Evolutionary conservation across 2,888 invertebrate genomes (phyloP), one percentile per base, ranked within the genome.

Genomic region (Machimus atricapillus): DNA sequence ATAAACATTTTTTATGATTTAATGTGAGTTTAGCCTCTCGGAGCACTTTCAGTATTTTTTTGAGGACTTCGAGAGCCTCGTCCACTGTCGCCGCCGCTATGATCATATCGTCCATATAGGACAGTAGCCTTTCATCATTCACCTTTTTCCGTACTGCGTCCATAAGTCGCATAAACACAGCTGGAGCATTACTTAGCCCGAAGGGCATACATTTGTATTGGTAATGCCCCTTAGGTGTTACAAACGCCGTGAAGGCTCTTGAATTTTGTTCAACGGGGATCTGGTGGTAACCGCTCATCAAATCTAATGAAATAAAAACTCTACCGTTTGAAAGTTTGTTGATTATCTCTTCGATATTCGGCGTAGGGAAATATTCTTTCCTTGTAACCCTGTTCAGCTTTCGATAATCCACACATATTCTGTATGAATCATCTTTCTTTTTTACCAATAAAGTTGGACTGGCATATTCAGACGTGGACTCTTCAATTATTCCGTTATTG

Each of bases 51-150:
- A 78, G 9, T 8, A 78, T 5, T 1, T 16, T 40, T 37, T 78
- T 40, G 58, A 87, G 19, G 19, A 87, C 31, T 1, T 66, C n/a
- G 0, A 85, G 14, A 16, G 56, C 37, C 14, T 87, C 85, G 27
- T 87, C 19, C 40, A 43, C 8, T n/a, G 85, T 77, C 34, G 34
- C 14, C 31, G 87, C 77, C n/a, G 66, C 16, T 8, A 85, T 78
- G 14, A 87, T 2, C 40, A 76, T 43, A 40, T 87, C 85, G n/a
- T 87, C 87, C 86, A 87, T 87, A 43, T 40, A n/a, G n/a, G n/a
- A n/a, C n/a, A n/a, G n/a, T n/a, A 87, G 43, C 73, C 74, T 78
- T 8, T 43, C 56, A 27, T 34, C 34, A 8, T n/a, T 8, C 31
- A 82, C 58, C 31, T 56, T 56, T 34, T 82, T 58, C 8, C 34